A percentile compares a stretch with the other conserved stretches of the same genome.
These are phyloP conservation scores for Rousettus leschenaultii DNA, from an alignment of 2,113 vertebrate genomes.

Conservation along the genomic window DNA sequence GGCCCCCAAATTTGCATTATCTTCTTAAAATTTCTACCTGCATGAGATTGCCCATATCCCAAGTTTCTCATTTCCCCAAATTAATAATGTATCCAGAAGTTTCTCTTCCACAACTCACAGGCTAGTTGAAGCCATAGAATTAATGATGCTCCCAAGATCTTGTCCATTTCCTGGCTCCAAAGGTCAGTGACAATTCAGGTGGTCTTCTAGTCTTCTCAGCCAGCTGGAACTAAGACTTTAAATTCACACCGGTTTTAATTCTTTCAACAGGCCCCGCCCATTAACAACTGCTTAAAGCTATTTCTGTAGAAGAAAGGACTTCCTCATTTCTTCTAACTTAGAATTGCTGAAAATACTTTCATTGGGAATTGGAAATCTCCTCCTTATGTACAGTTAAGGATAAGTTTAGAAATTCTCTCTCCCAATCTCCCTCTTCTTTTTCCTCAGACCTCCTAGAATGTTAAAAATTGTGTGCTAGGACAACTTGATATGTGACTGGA, in stretches of 20 bases:
- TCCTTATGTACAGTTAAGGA: not conserved
- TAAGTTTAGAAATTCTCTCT: not conserved
- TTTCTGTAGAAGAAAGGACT: not conserved
- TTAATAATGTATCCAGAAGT: not conserved
- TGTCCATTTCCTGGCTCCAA: conserved; percentile 11
- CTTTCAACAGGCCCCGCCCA: not conserved
- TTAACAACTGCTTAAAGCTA: not conserved
- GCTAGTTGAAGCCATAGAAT: conserved; percentile 3
- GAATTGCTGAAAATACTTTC: not conserved
- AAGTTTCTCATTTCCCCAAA: not conserved
- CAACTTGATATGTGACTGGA: not conserved
- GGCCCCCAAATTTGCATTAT: not conserved
- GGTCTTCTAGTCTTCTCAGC: not conserved
- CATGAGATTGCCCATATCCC: not conserved
- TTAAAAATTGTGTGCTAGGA: not conserved
- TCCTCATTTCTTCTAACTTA: not conserved
- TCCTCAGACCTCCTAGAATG: not conserved
- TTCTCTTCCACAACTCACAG: conserved; percentile 34
- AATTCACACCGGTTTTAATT: not conserved
- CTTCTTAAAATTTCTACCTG: not conserved
- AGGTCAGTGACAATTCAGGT: not conserved
- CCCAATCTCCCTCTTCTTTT: not conserved
- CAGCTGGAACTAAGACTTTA: not conserved
- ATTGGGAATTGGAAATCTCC: not conserved
- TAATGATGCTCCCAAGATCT: not conserved